Percentiles rank a stretch among this genome's conserved stretches.
Conservation (phyloP, 2,888 invertebrate species). For the Sarcophaga carnaria region DNA sequence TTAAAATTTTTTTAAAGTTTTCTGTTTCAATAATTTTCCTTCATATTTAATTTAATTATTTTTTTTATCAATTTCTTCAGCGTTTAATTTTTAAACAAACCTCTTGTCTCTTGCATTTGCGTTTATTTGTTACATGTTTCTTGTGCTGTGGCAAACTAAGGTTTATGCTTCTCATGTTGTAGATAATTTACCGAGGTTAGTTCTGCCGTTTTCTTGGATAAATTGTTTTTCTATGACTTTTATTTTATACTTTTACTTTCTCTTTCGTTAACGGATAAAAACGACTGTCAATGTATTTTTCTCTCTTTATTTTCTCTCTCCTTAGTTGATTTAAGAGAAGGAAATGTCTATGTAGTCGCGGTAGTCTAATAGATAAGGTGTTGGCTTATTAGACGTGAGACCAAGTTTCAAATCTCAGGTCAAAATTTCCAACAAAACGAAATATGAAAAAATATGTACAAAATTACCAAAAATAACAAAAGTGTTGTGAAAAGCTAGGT, state of each 20-base stretch:
- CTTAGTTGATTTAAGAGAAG: too few relatives aligned
- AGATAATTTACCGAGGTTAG: conserved; percentile 60
- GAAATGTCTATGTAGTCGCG: too few relatives aligned
- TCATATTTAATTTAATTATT: not conserved
- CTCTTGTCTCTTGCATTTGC: not conserved
- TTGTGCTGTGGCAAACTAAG: conserved; percentile 67
- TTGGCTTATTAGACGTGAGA: too few relatives aligned
- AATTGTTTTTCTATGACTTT: not conserved
- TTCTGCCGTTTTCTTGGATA: conserved; percentile 52
- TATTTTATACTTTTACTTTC: not conserved
- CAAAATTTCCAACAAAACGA: too few relatives aligned
- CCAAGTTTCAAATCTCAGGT: too few relatives aligned
- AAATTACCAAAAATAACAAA: too few relatives aligned
- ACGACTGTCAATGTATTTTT: not conserved
- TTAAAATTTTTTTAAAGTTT: not conserved
- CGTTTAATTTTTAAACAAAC: conserved; percentile 52
- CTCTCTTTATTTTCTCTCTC: not conserved
- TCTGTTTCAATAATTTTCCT: conserved; percentile 2
- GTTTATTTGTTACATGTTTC: conserved; percentile 59
- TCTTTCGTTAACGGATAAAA: conserved; percentile 30
- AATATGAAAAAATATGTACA: too few relatives aligned
- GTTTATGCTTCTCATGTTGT: conserved; percentile 67
- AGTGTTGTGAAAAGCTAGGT: too few relatives aligned
- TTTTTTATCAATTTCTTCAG: not conserved
- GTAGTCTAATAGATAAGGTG: too few relatives aligned